Conservation (phyloP, 92 coral and sea anemone genomes). For the Paramuricea clavata region DNA sequence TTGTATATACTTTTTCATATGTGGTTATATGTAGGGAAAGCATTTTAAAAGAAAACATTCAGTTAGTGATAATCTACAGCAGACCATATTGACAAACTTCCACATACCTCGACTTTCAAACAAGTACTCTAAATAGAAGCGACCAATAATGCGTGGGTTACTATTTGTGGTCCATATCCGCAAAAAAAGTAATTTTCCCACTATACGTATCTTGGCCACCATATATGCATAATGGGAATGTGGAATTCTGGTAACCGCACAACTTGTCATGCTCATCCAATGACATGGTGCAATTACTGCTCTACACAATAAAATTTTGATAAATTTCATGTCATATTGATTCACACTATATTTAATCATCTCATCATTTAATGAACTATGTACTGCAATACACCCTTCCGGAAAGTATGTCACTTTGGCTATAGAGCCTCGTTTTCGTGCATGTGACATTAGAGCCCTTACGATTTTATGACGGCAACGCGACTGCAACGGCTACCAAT, state of each 20-base stretch:
- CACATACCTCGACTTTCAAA: slow-evolving; percentile 67
- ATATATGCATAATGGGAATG: slow-evolving; percentile 71
- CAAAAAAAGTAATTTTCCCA: slow-evolving; percentile 70
- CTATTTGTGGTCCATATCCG: slow-evolving; percentile 74
- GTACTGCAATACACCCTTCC: too few species aligned
- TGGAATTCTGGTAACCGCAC: slow-evolving; percentile 81
- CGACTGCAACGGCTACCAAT: too few species aligned
- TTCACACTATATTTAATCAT: too few species aligned
- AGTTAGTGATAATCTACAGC: too few species aligned
- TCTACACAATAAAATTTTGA: slow-evolving; percentile 29
- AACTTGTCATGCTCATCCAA: slow-evolving; percentile 79
- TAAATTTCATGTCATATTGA: background rate
- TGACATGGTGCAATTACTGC: slow-evolving; percentile 66
- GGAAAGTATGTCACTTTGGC: too few species aligned
- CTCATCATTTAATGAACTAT: too few species aligned
- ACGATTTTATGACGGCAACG: too few species aligned
- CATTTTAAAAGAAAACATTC: too few species aligned
- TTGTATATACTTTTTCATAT: too few species aligned
- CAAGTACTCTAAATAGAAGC: slow-evolving; percentile 76
- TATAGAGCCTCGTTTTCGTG: too few species aligned
- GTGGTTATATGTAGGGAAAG: too few species aligned
- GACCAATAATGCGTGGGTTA: slow-evolving; percentile 70
- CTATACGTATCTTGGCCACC: slow-evolving; percentile 55
- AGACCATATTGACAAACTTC: background rate
- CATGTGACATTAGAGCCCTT: too few species aligned